Evolutionary conservation across 2,888 invertebrate species (phyloP), one percentile per base, ranked within the genome.

Genomic region (Habrosyne pyritoides): DNA sequence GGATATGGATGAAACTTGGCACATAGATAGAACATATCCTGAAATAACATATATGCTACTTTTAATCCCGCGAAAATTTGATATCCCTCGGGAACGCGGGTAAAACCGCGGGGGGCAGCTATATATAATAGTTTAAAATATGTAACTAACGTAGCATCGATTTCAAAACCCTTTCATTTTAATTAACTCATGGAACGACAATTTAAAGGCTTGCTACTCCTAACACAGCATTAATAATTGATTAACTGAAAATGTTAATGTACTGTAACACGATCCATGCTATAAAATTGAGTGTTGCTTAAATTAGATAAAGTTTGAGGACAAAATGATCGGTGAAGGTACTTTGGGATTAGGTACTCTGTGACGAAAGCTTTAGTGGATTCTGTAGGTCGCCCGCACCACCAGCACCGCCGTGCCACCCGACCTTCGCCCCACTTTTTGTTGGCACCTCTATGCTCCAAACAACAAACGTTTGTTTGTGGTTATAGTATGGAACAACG

Each of bases 401-500:
- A 33, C 33, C 33, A n/a, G n/a, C 33, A 12, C 30, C 12, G 12
- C n/a, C 33, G 53, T 52, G 57, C 53, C 53, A 22, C 48, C 46
- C 57, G 61, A 64, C 66, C 63, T 66, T 66, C 59, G 56, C 47
- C 28, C 49, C 56, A 56, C 58, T 55, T 52, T 53, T 53, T 53
- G 10, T 42, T 54, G 52, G 47, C 26, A 33, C 22, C 21, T 36
- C 47, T 8, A 42, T 42, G 12, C 46, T 36, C 26, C 47, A 49
- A 49, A 28, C 49, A 49, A 49, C 48, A n/a, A 48, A 48, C 10
- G 14, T 24, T 49, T 26, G 10, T 49, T 24, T 14, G 49, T 18
- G 14, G 26, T 26, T 8, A 14, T 28, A 26, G 14, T 14, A 49
- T 10, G 26, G 21, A 49, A 24, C 26, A 14, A 49, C n/a, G 36